phyloP scores from a whole-genome alignment of 2,797 vertebrate species.

The Etheostoma nigrum region DNA sequence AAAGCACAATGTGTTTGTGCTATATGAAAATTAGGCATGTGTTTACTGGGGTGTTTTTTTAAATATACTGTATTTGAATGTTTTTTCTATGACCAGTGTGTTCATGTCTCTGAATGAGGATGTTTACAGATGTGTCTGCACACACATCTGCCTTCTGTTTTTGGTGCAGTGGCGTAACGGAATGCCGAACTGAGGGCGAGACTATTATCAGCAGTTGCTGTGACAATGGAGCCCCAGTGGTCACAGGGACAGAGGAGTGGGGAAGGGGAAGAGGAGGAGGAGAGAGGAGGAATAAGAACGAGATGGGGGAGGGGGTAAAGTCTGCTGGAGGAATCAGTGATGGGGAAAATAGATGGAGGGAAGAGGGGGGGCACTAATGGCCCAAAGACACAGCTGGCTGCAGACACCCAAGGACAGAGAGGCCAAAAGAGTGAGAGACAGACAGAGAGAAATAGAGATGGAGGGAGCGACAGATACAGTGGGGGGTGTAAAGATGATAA shows the following conservation, averaged over 20 bases:
- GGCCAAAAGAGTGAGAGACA: slow-evolving; percentile 67
- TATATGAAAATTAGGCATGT: slow-evolving; percentile 2
- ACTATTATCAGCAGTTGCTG: slow-evolving; percentile 69
- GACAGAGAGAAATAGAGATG: slow-evolving; percentile 28
- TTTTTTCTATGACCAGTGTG: neutral
- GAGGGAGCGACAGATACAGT: slow-evolving; percentile 28
- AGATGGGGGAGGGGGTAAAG: slow-evolving; percentile 66
- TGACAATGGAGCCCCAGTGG: slow-evolving; percentile 78
- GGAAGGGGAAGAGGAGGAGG: slow-evolving; percentile 55
- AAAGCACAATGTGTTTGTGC: slow-evolving; percentile 16
- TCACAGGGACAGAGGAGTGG: slow-evolving; percentile 66
- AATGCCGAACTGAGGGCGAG: slow-evolving; percentile 53
- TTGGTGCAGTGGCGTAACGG: slow-evolving; percentile 72
- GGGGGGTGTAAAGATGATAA: slow-evolving; percentile 62
- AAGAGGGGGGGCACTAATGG: slow-evolving; percentile 76
- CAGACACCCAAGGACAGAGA: slow-evolving; percentile 84
- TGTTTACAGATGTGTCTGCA: slow-evolving; percentile 28
- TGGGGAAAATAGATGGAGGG: slow-evolving; percentile 82
- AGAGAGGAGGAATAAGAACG: slow-evolving; percentile 43
- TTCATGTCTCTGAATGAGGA: neutral
- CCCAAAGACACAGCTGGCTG: slow-evolving; percentile 85
- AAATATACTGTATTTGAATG: no score
- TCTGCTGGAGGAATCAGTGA: slow-evolving; percentile 80
- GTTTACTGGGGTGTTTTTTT: neutral
- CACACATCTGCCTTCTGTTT: slow-evolving; percentile 35